Evolutionary conservation across 1,140 invertebrate genomes (phyloP), one percentile per base, ranked within the genome.

Genomic region (Dermatophagoides farinae): DNA sequence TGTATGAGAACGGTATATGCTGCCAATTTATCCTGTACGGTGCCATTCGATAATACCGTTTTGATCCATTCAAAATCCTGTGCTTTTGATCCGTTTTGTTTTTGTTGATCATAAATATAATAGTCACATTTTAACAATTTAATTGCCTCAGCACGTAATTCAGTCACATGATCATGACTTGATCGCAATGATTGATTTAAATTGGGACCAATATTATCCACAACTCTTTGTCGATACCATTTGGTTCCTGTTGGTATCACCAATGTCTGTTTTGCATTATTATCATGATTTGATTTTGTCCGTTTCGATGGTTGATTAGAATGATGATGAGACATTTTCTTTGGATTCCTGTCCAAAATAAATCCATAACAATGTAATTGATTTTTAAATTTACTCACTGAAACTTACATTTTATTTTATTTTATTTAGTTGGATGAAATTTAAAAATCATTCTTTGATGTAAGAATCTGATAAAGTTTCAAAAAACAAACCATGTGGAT

Each of bases 21-120:
- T 37, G 88, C 88, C 49, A 92, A 77, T 75, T 84, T 87, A 72
- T 95, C 90, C 1, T 78, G 77, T 1, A 81, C 77, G 9, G 88
- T 89, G 50, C 88, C 88, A 65, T 81, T 82, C 23, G 78, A 74
- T 50, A 89, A 72, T 8, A 90, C 79, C 18, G 83, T 88, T 65
- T 81, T 80, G 61, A 88, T 79, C 87, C 88, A 93, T 14, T 66
- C 64, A 25, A 69, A 68, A 62, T 77, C 73, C 4, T 60, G 37
- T 12, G 44, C 10, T 14, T 46, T 46, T 20, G 57, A 44, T 18
- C 12, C 38, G 5, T 14, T 14, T 9, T 11, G 43, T 63, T 66
- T 38, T 60, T 52, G 57, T 47, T 58, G 58, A n/a, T 55, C 53
- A 44, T 55, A 55, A 40, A 55, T 14, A 23, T 20, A 41, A 44